Evolutionary conservation across 2,888 invertebrate genomes (phyloP).

Genomic region (Torymus auratus): DNA sequence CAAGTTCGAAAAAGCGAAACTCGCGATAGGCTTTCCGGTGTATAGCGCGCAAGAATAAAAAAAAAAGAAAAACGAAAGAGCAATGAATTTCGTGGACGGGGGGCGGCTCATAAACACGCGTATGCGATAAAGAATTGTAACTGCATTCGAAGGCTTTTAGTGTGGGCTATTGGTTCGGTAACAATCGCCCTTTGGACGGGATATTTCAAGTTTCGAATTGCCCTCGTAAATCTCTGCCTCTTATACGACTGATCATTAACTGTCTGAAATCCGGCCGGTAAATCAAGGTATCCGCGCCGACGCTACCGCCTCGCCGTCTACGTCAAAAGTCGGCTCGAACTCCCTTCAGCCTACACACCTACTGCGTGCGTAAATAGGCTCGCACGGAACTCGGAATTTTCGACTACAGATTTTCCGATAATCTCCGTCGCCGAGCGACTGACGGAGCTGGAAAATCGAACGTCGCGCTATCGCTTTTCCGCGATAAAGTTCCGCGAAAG

Average conservation of each 20-base stretch:
- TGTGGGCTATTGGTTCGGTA: slow-evolving; percentile 34
- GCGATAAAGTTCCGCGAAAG: slow-evolving; percentile 12
- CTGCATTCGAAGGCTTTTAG: slow-evolving; percentile 13
- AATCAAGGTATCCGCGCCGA: slow-evolving; percentile 24
- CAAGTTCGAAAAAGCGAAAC: too few relatives aligned
- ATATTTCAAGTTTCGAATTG: slow-evolving; percentile 41
- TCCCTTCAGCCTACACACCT: too few relatives aligned
- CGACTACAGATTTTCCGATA: slow-evolving; percentile 4
- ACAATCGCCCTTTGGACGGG: slow-evolving; percentile 18
- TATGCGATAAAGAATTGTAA: slow-evolving; percentile 47
- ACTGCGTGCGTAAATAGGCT: neutral
- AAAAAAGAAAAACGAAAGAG: slow-evolving; percentile 8
- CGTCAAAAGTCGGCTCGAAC: neutral
- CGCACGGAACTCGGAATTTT: neutral
- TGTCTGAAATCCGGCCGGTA: slow-evolving; percentile 16
- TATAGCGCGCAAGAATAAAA: too few relatives aligned
- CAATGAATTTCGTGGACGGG: slow-evolving; percentile 29
- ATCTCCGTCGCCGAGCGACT: neutral
- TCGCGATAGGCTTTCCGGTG: too few relatives aligned
- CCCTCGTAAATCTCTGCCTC: slow-evolving; percentile 22
- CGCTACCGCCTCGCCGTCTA: neutral
- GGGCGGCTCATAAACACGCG: slow-evolving; percentile 55
- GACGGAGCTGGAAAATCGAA: neutral
- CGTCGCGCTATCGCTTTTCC: neutral
- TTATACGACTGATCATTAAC: slow-evolving; percentile 34